Percentiles rank a stretch among this genome's conserved stretches.
Conservation (phyloP, 2,113 vertebrate genomes). For the Chloropsis cyanopogon region DNA sequence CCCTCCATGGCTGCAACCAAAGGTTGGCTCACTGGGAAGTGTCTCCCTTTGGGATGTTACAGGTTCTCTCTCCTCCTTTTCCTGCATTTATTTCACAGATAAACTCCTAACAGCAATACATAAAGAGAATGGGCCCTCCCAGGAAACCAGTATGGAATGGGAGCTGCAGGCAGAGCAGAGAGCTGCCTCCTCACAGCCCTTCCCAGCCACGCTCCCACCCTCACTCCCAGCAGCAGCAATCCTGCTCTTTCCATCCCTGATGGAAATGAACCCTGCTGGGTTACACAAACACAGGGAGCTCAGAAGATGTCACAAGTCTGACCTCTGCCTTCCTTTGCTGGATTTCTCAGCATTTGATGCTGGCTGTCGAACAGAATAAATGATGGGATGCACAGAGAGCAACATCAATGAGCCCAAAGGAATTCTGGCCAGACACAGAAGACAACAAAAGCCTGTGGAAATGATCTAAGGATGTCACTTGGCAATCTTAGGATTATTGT, state of each 20-base stretch:
- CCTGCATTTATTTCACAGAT: neutral
- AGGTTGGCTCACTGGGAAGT: neutral
- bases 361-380: slow-evolving; percentile 41
- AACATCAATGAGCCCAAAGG: slow-evolving; percentile 26
- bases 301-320: slow-evolving; percentile 60
- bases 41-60: neutral
- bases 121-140: neutral
- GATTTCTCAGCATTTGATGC: neutral
- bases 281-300: slow-evolving; percentile 58
- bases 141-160: neutral
- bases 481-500: neutral
- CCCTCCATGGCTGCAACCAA: neutral
- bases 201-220: neutral
- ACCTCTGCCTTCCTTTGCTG: slow-evolving; percentile 54
- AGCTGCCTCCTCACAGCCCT: neutral
- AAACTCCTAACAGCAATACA: neutral
- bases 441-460: slow-evolving; percentile 17
- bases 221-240: neutral
- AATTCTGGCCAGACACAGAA: slow-evolving; percentile 12
- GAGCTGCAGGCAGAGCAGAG: neutral
- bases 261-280: slow-evolving; percentile 60
- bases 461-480: slow-evolving; percentile 21
- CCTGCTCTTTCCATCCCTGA: neutral
- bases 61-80: neutral
- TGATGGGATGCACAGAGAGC: neutral